Conservation (phyloP, 1,140 invertebrate species). For the Drosophila prosaltans region DNA sequence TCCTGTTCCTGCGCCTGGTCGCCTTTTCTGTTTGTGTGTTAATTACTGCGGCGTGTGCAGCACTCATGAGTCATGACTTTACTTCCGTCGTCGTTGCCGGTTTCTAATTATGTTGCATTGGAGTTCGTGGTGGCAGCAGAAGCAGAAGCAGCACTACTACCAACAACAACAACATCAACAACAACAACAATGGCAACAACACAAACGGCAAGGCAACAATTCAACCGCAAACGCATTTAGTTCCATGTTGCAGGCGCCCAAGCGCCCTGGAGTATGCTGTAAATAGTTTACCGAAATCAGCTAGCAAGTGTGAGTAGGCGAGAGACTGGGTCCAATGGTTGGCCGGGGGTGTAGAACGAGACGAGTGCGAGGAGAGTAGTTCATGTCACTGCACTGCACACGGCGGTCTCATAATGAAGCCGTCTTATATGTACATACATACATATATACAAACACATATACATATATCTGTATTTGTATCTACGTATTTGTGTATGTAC, state of each 20-base stretch:
- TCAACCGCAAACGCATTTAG: constrained; percentile 73
- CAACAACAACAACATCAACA: not conserved
- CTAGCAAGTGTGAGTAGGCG: constrained; percentile 29
- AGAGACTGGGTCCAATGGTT: not conserved
- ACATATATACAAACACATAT: constrained; percentile 9
- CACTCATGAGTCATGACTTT: constrained; percentile 75
- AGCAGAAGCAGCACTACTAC: not conserved
- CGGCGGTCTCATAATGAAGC: constrained; percentile 62
- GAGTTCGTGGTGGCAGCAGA: constrained; percentile 25
- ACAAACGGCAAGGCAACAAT: constrained; percentile 64
- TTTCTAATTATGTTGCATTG: constrained; percentile 74
- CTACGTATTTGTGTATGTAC: not conserved
- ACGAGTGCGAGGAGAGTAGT: constrained; percentile 5
- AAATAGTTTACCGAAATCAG: constrained; percentile 67
- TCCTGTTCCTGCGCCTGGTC: constrained; percentile 14
- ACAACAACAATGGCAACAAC: constrained; percentile 33
- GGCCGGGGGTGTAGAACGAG: not conserved
- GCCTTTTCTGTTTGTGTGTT: constrained; percentile 54
- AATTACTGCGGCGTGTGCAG: constrained; percentile 72
- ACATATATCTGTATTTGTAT: not conserved
- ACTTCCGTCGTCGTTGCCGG: constrained; percentile 56
- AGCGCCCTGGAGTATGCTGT: constrained; percentile 43
- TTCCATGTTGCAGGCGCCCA: constrained; percentile 41
- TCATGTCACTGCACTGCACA: constrained; percentile 53
- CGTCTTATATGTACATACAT: constrained; percentile 28